phyloP scores from a whole-genome alignment of 1,140 invertebrate species.

The Pseudomyrmex cubaensis region DNA sequence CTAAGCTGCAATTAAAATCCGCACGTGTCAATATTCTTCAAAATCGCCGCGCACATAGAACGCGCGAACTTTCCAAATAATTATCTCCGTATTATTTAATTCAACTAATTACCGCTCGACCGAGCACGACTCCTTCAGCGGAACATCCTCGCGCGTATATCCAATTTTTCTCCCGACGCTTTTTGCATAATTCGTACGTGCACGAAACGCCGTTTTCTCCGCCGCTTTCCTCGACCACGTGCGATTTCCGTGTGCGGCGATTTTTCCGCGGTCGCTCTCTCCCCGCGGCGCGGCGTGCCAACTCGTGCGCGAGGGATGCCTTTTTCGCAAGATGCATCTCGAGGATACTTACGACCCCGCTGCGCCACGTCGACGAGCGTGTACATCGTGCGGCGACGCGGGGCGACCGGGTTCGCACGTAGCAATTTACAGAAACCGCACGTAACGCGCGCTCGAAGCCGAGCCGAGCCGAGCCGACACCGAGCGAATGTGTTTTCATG shows the following conservation, averaged over 20 bases:
- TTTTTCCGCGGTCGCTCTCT: slow-evolving; percentile 57
- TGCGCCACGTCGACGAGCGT: slow-evolving; percentile 28
- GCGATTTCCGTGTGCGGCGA: slow-evolving; percentile 39
- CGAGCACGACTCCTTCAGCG: not conserved
- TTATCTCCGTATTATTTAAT: slow-evolving; percentile 69
- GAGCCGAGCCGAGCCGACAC: slow-evolving; percentile 51
- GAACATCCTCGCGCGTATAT: slow-evolving; percentile 28
- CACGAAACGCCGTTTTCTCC: slow-evolving; percentile 61
- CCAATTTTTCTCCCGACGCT: not conserved
- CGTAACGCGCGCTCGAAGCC: slow-evolving; percentile 74
- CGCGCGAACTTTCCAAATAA: slow-evolving; percentile 69
- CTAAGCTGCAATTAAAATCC: slow-evolving; percentile 61
- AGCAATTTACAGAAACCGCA: slow-evolving; percentile 80
- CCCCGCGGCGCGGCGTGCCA: slow-evolving; percentile 32
- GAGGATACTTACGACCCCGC: slow-evolving; percentile 18
- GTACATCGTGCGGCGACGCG: slow-evolving; percentile 51
- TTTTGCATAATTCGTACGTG: slow-evolving; percentile 55
- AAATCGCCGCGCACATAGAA: not conserved
- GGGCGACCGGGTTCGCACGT: slow-evolving; percentile 67
- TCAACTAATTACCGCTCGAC: slow-evolving; percentile 55
- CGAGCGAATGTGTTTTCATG: slow-evolving; percentile 68
- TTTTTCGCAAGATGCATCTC: slow-evolving; percentile 35
- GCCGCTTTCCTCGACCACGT: slow-evolving; percentile 36
- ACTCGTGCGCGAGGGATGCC: slow-evolving; percentile 12
- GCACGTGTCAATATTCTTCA: slow-evolving; percentile 21